Evolutionary conservation across 1,140 invertebrate genomes (phyloP), one percentile per base, ranked within the genome.

Genomic region (Zaprionus tsacasi): DNA sequence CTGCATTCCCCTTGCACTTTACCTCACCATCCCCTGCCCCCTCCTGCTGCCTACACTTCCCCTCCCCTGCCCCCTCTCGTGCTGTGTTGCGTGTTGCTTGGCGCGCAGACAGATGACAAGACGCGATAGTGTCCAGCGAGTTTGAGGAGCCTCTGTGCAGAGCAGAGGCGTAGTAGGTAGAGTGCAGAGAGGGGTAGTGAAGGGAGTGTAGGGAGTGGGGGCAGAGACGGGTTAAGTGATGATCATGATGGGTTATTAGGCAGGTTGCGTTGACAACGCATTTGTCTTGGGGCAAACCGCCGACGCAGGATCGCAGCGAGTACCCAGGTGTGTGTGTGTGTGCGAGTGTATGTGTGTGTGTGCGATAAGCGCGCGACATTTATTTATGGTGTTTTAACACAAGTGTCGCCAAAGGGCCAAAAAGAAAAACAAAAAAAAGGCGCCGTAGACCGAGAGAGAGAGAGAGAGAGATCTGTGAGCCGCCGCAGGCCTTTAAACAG

Each of bases 221-320:
- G 40, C 30, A 61, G 38, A 48, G 43, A 50, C 59, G 76, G 67
- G 74, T 73, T 89, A 89, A 89, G 85, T 89, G 85, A 89, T 89
- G 85, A 89, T 89, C 85, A 89, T 89, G 85, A 89, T 89, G 85
- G 85, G 85, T 89, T 89, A 89, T 89, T 89, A 89, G 85, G 85
- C 86, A 85, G 85, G 85, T 88, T 89, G 86, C 85, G 86, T 89
- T 89, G 85, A 90, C 85, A 89, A 90, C 85, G 85, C 85, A 89
- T 89, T 89, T 89, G 85, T 89, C 83, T 90, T 88, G 61, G 43
- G 43, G 68, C 85, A 80, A 80, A 79, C 76, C 83, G 83, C 83
- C 81, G 78, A 89, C 80, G 78, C 80, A 88, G 83, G 83, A 89
- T 89, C 75, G 21, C 54, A 17, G 40, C n/a, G 40, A 45, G 40